Percentiles rank a stretch among this genome's conserved stretches.
phyloP scores from a whole-genome alignment of 2,797 vertebrate species.

The Uromys caudimaculatus region DNA sequence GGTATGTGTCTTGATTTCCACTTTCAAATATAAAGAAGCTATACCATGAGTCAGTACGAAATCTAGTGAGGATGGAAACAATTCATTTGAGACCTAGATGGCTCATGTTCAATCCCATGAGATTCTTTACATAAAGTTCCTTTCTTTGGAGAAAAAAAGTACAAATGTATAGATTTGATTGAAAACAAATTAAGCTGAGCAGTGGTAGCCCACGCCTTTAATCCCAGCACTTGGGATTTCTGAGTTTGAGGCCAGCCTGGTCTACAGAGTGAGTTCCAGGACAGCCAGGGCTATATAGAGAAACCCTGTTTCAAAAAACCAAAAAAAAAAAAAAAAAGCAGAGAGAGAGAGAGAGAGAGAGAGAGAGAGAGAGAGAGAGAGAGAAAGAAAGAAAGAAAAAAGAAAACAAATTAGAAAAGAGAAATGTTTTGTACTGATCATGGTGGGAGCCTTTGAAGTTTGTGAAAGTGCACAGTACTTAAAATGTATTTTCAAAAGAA shows the following conservation, averaged over 20 bases:
- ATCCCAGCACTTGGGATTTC: no score
- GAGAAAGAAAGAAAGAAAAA: no score
- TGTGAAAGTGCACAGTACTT: background rate
- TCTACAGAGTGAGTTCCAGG: no score
- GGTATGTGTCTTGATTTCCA: background rate
- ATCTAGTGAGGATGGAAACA: background rate
- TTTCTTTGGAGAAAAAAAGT: background rate
- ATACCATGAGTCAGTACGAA: background rate
- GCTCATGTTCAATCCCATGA: background rate
- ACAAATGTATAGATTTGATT: background rate
- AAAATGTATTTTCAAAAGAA: background rate
- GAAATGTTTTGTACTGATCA: background rate
- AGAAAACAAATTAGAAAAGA: conserved; percentile 34
- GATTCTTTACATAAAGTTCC: background rate
- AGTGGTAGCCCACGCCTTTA: no score
- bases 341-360: no score
- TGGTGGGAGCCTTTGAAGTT: background rate
- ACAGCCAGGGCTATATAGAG: no score
- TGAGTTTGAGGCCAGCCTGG: no score
- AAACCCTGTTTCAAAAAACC: no score
- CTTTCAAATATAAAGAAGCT: conserved; percentile 11
- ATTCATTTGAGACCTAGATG: background rate
- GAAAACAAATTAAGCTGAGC: conserved; percentile 27
- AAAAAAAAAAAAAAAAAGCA: no score
- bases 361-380: no score